These are phyloP conservation scores for Rhizomys pruinosus DNA, from an alignment of 2,113 vertebrate species.

Conservation along the genomic window DNA sequence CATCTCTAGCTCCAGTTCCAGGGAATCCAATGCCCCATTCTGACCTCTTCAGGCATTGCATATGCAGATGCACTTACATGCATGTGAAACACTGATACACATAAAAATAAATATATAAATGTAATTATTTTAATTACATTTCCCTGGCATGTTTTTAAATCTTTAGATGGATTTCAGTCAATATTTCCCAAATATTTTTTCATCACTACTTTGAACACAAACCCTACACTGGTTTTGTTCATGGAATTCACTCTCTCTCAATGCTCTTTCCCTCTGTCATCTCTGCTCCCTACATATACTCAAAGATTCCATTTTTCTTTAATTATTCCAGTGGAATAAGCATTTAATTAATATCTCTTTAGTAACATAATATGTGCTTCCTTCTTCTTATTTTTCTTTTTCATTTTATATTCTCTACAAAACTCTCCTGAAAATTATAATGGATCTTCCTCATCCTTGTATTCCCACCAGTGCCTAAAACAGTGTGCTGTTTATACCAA, in stretches of 20 bases:
- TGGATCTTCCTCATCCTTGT: slow-evolving; percentile 1
- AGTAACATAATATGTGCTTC: neutral
- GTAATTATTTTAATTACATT: too few species aligned
- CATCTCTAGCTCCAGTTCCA: too few species aligned
- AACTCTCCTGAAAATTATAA: neutral
- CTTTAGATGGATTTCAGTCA: neutral
- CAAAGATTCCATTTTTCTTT: slow-evolving; percentile 31
- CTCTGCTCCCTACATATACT: neutral
- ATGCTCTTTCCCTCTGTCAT: slow-evolving; percentile 1
- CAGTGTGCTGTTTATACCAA: slow-evolving; percentile 48
- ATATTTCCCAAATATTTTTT: slow-evolving; percentile 47
- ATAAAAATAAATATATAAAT: too few species aligned
- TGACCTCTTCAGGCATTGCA: too few species aligned
- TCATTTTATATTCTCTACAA: slow-evolving; percentile 7
- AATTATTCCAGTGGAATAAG: neutral
- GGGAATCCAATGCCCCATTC: too few species aligned
- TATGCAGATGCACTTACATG: too few species aligned
- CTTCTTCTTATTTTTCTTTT: slow-evolving; percentile 51
- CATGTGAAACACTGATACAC: too few species aligned
- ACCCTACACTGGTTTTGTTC: neutral
- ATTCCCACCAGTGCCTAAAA: slow-evolving; percentile 19
- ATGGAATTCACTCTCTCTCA: slow-evolving; percentile 2
- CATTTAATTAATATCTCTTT: neutral
- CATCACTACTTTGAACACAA: slow-evolving; percentile 6
- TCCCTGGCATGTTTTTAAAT: slow-evolving; percentile 39